phyloP scores from a whole-genome alignment of 1,140 invertebrate genomes.

The Cydia amplana region DNA sequence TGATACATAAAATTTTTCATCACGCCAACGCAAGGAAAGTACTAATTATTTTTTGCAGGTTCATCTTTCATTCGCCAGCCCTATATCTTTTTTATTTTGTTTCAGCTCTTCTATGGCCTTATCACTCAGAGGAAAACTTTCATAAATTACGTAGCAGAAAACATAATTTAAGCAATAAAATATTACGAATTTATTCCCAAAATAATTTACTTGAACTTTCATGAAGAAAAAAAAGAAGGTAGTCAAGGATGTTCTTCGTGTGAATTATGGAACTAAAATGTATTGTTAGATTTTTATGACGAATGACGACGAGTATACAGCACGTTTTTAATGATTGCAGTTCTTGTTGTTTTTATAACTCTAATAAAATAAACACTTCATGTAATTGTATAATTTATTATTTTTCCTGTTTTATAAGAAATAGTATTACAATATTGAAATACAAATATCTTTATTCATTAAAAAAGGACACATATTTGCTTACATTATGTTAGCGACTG shows the following conservation, averaged over 20 bases:
- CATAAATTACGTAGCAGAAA: constrained; percentile 16
- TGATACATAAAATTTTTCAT: too few species aligned
- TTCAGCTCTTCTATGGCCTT: constrained; percentile 17
- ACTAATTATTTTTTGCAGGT: too few species aligned
- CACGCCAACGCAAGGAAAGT: too few species aligned
- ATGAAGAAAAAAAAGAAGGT: too few species aligned
- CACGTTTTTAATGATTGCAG: background rate
- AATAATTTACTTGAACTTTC: too few species aligned
- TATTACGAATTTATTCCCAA: background rate
- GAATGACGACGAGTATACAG: background rate
- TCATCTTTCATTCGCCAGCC: too few species aligned
- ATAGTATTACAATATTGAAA: too few species aligned
- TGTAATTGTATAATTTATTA: background rate
- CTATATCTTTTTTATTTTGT: background rate
- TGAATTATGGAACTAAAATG: background rate
- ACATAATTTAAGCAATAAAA: constrained; percentile 16
- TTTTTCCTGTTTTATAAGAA: background rate
- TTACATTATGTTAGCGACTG: too few species aligned
- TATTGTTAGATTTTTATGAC: too few species aligned
- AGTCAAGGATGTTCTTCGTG: too few species aligned
- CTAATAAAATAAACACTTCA: background rate
- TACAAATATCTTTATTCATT: too few species aligned
- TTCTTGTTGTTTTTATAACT: background rate
- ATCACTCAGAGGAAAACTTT: constrained; percentile 15
- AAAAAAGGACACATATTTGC: too few species aligned